Conservation (phyloP, 2,113 vertebrate genomes). For the Xenopus borealis region DNA sequence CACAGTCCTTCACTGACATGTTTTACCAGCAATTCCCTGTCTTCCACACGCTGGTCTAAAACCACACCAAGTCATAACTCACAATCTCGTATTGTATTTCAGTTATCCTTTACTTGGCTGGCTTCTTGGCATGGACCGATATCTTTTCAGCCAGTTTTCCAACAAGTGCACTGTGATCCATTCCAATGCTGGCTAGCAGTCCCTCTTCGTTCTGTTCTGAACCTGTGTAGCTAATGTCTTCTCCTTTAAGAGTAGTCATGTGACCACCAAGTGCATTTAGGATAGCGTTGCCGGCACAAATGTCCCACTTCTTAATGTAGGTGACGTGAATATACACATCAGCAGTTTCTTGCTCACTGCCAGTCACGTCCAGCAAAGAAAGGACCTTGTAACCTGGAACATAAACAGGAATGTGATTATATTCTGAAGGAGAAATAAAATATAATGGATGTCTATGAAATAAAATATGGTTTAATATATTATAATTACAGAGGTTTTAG, state of each 20-base stretch:
- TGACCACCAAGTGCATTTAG: slow-evolving; percentile 84
- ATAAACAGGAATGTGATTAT: no score
- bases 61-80: neutral
- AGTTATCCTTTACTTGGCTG: slow-evolving; percentile 59
- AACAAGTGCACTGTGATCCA: slow-evolving; percentile 82
- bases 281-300: slow-evolving; percentile 91
- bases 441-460: no score
- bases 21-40: neutral
- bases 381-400: slow-evolving; percentile 89
- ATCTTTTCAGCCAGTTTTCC: slow-evolving; percentile 81
- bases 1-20: neutral
- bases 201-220: slow-evolving; percentile 78
- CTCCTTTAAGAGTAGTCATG: slow-evolving; percentile 88
- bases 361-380: slow-evolving; percentile 78
- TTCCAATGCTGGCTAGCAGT: slow-evolving; percentile 80
- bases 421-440: no score
- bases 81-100: neutral
- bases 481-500: no score
- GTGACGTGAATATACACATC: slow-evolving; percentile 92
- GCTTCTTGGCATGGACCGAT: slow-evolving; percentile 68
- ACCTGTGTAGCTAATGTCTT: slow-evolving; percentile 84
- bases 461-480: no score
- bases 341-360: slow-evolving; percentile 75
- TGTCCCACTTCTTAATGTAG: slow-evolving; percentile 96
- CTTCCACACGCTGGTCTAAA: neutral